Percentiles rank a stretch among this genome's conserved stretches.
Evolutionary conservation across 2,888 invertebrate species (phyloP).

Genomic region (Polietes domitor): DNA sequence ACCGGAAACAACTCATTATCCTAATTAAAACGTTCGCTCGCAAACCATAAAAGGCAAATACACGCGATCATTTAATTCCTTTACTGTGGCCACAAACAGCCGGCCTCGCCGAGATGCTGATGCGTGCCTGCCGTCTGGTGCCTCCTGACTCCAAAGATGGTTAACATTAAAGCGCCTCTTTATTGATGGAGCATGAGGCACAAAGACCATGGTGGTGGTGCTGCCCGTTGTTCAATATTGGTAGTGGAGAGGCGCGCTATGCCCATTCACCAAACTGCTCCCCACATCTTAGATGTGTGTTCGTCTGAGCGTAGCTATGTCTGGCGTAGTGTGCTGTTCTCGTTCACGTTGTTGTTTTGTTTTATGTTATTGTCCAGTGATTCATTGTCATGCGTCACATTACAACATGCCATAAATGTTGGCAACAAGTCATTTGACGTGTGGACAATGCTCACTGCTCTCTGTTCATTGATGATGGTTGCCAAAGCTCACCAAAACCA

Average conservation of each 20-base stretch:
- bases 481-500: neutral
- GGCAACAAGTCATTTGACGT: constrained; percentile 69
- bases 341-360: neutral
- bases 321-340: neutral
- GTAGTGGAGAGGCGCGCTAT: neutral
- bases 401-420: constrained; percentile 77
- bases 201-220: constrained; percentile 31
- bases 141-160: constrained; percentile 54
- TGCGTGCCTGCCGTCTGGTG: neutral
- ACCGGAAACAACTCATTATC: constrained; percentile 80
- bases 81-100: constrained; percentile 37
- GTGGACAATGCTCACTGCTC: constrained; percentile 55
- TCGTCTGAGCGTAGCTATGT: neutral
- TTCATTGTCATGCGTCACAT: constrained; percentile 79
- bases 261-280: constrained; percentile 17
- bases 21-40: constrained; percentile 80
- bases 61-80: constrained; percentile 78
- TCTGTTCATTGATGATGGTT: neutral
- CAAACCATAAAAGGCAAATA: constrained; percentile 76
- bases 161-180: constrained; percentile 63
- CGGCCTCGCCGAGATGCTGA: neutral
- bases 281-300: neutral
- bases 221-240: constrained; percentile 2
- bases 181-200: neutral
- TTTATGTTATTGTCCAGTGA: constrained; percentile 55